Conservation (phyloP, 2,113 vertebrate species). For the Sapajus apella region DNA sequence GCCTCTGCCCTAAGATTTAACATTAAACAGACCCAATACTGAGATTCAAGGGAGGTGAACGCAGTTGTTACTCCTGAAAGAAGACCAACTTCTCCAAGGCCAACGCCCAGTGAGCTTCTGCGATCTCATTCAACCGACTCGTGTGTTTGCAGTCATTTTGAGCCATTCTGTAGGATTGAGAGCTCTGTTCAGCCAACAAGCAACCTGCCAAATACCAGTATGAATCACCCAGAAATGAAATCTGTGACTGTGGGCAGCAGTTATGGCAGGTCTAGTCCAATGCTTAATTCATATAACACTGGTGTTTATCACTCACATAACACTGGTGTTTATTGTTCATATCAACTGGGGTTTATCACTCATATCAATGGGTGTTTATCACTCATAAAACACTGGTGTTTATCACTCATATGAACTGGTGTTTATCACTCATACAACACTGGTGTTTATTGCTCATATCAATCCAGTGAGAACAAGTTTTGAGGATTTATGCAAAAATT, state of each 20-base stretch:
- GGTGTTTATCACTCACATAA: slow-evolving; percentile 54
- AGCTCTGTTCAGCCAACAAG: slow-evolving; percentile 74
- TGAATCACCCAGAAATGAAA: slow-evolving; percentile 83
- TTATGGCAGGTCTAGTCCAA: slow-evolving; percentile 77
- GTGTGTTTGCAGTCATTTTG: slow-evolving; percentile 91
- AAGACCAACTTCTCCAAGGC: slow-evolving; percentile 66
- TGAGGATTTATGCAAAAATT: slow-evolving; percentile 93
- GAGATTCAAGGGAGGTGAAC: slow-evolving; percentile 75
- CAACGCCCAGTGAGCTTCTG: slow-evolving; percentile 76
- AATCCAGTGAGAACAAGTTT: slow-evolving; percentile 92
- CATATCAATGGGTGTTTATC: slow-evolving; percentile 78
- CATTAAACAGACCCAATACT: slow-evolving; percentile 87
- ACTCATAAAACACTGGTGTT: slow-evolving; percentile 4
- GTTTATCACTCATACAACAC: slow-evolving; percentile 62
- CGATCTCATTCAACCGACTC: slow-evolving; percentile 82
- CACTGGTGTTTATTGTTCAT: slow-evolving; percentile 70
- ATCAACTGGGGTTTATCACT: slow-evolving; percentile 77
- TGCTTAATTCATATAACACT: slow-evolving; percentile 67
- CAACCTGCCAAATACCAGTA: slow-evolving; percentile 63
- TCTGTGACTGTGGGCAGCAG: slow-evolving; percentile 78
- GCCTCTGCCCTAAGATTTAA: slow-evolving; percentile 90
- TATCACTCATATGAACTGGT: slow-evolving; percentile 40
- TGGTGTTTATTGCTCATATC: slow-evolving; percentile 74
- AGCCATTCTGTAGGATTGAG: slow-evolving; percentile 90
- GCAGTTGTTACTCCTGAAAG: slow-evolving; percentile 57